These are phyloP conservation scores for Dasypus novemcinctus DNA, from an alignment of 2,113 vertebrate genomes.

Conservation along the genomic window DNA sequence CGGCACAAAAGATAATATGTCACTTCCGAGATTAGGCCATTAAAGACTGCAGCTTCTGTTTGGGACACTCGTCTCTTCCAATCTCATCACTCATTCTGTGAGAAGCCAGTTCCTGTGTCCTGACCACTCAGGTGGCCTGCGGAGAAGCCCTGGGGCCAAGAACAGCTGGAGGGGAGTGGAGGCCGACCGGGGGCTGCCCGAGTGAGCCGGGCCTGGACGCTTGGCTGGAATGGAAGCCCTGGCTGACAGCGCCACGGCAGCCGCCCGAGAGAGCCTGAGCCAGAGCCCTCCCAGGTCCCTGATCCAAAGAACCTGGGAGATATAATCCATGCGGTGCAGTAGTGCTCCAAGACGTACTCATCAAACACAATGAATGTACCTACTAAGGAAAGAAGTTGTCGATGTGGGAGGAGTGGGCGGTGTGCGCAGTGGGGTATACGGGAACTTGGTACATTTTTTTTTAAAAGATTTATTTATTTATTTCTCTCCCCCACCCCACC, in stretches of 20 bases:
- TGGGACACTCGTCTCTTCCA: background rate
- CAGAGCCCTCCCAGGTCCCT: constrained; percentile 2
- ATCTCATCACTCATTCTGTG: background rate
- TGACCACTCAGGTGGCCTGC: background rate
- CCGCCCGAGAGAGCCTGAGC: background rate
- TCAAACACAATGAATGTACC: too few species aligned
- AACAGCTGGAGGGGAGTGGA: background rate
- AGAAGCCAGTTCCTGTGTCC: background rate
- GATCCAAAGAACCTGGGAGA: background rate
- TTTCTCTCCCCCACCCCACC: too few species aligned
- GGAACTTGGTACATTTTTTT: too few species aligned
- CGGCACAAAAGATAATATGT: background rate
- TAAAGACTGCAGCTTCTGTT: background rate
- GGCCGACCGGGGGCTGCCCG: background rate
- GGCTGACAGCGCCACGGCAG: background rate
- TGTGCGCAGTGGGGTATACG: too few species aligned
- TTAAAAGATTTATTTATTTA: too few species aligned
- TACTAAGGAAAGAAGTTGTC: too few species aligned
- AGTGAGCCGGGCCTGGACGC: too few species aligned
- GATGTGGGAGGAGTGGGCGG: too few species aligned
- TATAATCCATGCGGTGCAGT: too few species aligned
- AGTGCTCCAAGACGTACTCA: too few species aligned
- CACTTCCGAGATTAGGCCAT: background rate
- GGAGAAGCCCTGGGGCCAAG: background rate
- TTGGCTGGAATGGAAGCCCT: too few species aligned